Conservation (phyloP, 2,888 invertebrate genomes). For the Proisotoma minuta region DNA sequence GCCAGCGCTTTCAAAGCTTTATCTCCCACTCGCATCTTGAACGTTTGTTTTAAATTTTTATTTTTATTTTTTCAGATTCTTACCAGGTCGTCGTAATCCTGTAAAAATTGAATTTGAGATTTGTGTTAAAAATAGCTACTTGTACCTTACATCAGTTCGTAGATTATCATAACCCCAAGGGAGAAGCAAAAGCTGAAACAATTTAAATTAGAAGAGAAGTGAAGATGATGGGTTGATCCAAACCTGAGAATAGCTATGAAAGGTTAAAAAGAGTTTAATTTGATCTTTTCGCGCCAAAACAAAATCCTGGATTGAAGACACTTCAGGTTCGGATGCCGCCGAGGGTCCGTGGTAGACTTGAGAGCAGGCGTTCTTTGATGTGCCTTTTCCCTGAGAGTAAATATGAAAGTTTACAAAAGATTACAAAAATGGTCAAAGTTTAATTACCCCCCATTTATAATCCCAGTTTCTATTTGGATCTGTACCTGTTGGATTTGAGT, state of each 20-base stretch:
- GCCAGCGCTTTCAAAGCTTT: slow-evolving; percentile 49
- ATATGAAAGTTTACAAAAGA: neutral
- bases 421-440: neutral
- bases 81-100: slow-evolving; percentile 45
- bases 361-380: slow-evolving; percentile 42
- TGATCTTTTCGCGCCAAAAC: slow-evolving; percentile 55
- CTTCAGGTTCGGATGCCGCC: slow-evolving; percentile 66
- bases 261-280: slow-evolving; percentile 63
- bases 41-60: neutral
- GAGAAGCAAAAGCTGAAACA: slow-evolving; percentile 36
- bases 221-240: slow-evolving; percentile 43
- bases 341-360: slow-evolving; percentile 46
- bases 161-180: slow-evolving; percentile 65
- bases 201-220: neutral
- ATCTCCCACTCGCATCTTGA: slow-evolving; percentile 37
- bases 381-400: slow-evolving; percentile 24
- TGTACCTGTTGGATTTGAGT: slow-evolving; percentile 40
- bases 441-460: slow-evolving; percentile 49
- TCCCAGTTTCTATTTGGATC: slow-evolving; percentile 67
- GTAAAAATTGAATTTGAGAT: neutral
- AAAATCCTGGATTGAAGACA: slow-evolving; percentile 62
- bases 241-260: slow-evolving; percentile 75
- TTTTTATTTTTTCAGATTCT: neutral
- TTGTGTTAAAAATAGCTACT: neutral
- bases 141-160: slow-evolving; percentile 24